These are phyloP conservation scores for Stenolophus ochropezus DNA, from an alignment of 2,888 invertebrate genomes.

Conservation along the genomic window DNA sequence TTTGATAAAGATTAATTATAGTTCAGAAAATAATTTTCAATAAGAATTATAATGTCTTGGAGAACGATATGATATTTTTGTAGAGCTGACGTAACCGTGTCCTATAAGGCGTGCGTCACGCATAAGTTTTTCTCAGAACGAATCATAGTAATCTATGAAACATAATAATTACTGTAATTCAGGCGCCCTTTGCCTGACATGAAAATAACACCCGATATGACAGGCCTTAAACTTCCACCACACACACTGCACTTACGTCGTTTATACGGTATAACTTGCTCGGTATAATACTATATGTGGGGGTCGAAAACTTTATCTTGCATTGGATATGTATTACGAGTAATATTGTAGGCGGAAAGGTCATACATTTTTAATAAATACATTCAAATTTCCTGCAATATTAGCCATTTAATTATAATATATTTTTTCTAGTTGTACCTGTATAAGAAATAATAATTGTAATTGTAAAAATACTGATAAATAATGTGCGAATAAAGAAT, in stretches of 20 bases:
- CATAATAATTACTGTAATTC: constrained; percentile 36
- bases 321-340: neutral
- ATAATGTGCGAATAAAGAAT: no score
- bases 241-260: neutral
- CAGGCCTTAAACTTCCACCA: neutral
- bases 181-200: neutral
- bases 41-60: neutral
- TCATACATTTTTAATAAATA: no score
- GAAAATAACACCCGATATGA: constrained; percentile 13
- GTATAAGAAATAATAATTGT: no score
- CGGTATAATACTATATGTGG: neutral
- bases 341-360: no score
- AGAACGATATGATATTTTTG: neutral
- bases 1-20: no score
- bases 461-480: no score
- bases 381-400: no score
- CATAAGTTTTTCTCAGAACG: constrained; percentile 16
- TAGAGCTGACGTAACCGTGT: constrained; percentile 4
- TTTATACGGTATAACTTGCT: neutral
- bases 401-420: no score
- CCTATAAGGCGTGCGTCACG: constrained; percentile 4
- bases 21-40: no score
- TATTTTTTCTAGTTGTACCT: no score
- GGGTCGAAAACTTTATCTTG: neutral
- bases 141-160: constrained; percentile 32